Base-by-base conservation (phyloP, 2,113 vertebrate genomes). In the Caloenas nicobarica region DNA sequence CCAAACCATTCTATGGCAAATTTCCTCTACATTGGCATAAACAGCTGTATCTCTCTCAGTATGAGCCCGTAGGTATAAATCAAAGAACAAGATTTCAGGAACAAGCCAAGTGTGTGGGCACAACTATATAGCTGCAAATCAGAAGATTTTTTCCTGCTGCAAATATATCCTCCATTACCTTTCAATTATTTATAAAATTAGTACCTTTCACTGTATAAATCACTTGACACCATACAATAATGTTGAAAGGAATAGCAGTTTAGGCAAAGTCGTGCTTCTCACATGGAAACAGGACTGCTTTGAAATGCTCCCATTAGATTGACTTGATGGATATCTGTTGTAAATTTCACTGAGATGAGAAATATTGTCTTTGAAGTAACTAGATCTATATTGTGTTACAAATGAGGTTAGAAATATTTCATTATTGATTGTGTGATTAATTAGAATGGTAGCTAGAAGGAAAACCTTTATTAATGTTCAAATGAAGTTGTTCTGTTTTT, bases 401-500 rank as follows among this genome's bases (percentile, higher is more conserved):
- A 89, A 88, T 33, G 44, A 91, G 48, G 44, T 61, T 73, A 72
- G 34, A 94, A 95, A 93, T 83, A 93, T 73, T 90, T 94, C 12
- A 31, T 60, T 86, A 86, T 78, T 94, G 66, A 89, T 71, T 80
- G 46, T 58, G 42, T 81, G 58, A 88, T 95, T 93, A 95, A 93
- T 94, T 90, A 86, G 51, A 93, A 58, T 40, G 33, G 19, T 91
- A 90, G 68, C 57, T 81, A 51, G 42, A 90, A 94, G 80, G 46
- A 80, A 91, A 94, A 70, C 24, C 31, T 86, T n/a, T 60, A 73
- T 79, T 57, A 84, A 76, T 70, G 40, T 69, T 86, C 48, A 57
- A 38, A 4, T 70, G 40, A 84, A 87, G 48, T 69, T 83, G 48
- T 69, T 83, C 64, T 83, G 21, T 21, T 92, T 81, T 81, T 54